Evolutionary conservation across 2,797 vertebrate species (phyloP), one percentile per base, ranked within the genome.

Genomic region (Alauda arvensis): DNA sequence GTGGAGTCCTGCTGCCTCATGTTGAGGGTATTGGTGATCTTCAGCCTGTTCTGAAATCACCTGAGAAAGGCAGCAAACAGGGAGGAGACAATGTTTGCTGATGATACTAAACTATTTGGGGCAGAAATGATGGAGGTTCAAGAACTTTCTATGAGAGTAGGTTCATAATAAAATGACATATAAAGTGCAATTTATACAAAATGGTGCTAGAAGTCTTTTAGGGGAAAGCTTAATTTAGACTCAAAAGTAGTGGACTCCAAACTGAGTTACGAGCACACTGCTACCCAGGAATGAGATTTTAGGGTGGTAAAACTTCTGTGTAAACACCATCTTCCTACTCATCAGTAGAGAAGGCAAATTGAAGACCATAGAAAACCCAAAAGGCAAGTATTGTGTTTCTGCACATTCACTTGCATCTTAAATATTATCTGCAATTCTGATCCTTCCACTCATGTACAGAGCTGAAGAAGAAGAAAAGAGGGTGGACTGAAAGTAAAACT

Each of bases 41-140:
- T 77, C 31, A 53, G 28, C 6, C 3, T 13, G 8, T 37, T 78
- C 60, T 81, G 76, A 80, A 87, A 61, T n/a, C 40, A 65, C 18
- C 4, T 0, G 0, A 82, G n/a, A 87, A 83, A 55, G 18, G 25
- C 33, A 52, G 1, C 18, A 65, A 33, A 59, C 4, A 40, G 19
- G 2, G 9, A 69, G 8, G 55, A 23, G 17, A 59, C 15, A 77
- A 24, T 5, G 7, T 37, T 75, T 66, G 40, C 19, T 40, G 31
- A 29, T 52, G n/a, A 19, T n/a, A 65, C 21, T 45, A 66, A 69
- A 28, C 14, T 63, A 24, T 53, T 33, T 77, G 23, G 12, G 9
- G 6, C 53, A 83, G 51, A 80, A 94, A 87, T 57, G 1, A 68
- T 29, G 9, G 21, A 77, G 14, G 20, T 7, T 33, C 45, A 85